Evolutionary conservation across 2,113 vertebrate genomes (phyloP).

Genomic region (Malurus elegans): DNA sequence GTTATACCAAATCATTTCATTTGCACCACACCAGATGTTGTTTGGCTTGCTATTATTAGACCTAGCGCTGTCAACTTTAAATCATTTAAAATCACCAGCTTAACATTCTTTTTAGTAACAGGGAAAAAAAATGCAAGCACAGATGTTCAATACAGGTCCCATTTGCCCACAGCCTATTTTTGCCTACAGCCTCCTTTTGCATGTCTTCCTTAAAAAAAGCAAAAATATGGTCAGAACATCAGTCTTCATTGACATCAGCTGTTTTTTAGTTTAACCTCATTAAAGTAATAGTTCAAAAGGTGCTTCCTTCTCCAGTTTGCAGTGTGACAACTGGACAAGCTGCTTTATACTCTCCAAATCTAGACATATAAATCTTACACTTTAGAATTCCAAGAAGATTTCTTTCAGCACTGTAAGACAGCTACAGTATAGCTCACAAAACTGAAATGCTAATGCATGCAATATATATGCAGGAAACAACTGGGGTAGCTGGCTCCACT

Average conservation of each 20-base stretch:
- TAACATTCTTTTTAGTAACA: background rate
- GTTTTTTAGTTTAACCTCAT: background rate
- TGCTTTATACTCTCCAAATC: background rate
- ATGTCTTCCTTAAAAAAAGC: background rate
- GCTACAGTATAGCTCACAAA: background rate
- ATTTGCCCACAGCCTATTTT: background rate
- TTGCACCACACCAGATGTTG: background rate
- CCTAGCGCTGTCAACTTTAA: background rate
- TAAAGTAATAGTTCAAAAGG: background rate
- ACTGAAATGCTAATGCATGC: background rate
- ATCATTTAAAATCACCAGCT: background rate
- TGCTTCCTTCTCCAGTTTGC: background rate
- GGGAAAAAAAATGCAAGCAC: background rate
- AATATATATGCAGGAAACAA: background rate
- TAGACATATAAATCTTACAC: background rate
- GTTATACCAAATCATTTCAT: background rate
- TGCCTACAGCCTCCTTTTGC: background rate
- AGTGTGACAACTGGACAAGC: background rate
- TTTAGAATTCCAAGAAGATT: background rate
- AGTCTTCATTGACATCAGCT: background rate
- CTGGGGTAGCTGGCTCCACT: background rate
- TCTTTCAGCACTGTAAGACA: background rate
- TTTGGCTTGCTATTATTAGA: conserved; percentile 19
- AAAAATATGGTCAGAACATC: background rate
- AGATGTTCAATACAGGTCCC: background rate